phyloP scores from a whole-genome alignment of 2,888 invertebrate genomes.

The Cataglyphis albicans region DNA sequence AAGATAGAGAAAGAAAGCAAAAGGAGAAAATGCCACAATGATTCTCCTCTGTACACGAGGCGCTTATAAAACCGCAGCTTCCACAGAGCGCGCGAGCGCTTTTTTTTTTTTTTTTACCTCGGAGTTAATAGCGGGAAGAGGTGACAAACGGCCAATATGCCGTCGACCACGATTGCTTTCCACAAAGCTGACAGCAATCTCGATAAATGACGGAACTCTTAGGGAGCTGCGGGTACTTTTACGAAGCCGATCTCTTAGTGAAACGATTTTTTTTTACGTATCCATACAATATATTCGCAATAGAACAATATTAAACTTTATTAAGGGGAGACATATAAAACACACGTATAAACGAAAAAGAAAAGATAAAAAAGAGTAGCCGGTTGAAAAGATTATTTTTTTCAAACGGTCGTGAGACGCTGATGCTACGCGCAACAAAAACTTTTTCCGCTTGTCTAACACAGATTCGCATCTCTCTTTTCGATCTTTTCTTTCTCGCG shows the following conservation, averaged over 20 bases:
- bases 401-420: neutral
- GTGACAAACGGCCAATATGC: slow-evolving; percentile 35
- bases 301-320: neutral
- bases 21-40: slow-evolving; percentile 6
- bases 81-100: neutral
- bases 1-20: neutral
- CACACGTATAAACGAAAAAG: neutral
- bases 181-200: slow-evolving; percentile 19
- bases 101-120: slow-evolving; percentile 10
- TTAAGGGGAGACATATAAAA: neutral
- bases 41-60: slow-evolving; percentile 11
- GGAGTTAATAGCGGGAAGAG: slow-evolving; percentile 19
- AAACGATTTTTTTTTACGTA: neutral
- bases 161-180: slow-evolving; percentile 25
- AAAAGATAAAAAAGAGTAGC: neutral
- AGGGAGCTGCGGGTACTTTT: neutral
- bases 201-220: slow-evolving; percentile 11
- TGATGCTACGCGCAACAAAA: neutral
- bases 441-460: slow-evolving; percentile 14
- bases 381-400: slow-evolving; percentile 3
- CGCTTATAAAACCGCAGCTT: slow-evolving; percentile 30
- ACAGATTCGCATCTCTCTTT: neutral
- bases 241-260: neutral
- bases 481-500: neutral
- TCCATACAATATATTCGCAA: neutral